Conservation (phyloP, 1,140 invertebrate genomes). For the Galendromus occidentalis region DNA sequence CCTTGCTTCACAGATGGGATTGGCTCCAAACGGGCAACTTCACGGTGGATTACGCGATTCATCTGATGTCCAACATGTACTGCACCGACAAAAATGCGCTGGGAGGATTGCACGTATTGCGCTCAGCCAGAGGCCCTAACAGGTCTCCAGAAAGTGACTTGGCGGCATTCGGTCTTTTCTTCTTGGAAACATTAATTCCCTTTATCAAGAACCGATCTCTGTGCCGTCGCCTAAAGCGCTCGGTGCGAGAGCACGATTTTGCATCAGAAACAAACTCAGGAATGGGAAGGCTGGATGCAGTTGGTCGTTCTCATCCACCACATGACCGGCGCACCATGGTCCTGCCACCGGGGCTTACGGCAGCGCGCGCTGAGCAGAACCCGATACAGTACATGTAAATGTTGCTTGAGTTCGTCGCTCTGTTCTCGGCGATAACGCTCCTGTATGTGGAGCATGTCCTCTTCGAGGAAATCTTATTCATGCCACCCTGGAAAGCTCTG, state of each 20-base stretch:
- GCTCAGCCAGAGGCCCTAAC: slow-evolving; percentile 67
- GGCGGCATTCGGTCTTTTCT: background rate
- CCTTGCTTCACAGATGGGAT: background rate
- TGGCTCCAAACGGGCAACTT: background rate
- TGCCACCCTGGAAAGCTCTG: slow-evolving; percentile 75
- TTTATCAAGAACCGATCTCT: background rate
- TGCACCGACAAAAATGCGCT: slow-evolving; percentile 97
- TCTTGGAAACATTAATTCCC: background rate
- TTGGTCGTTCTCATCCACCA: slow-evolving; percentile 82
- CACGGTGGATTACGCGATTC: slow-evolving; percentile 29
- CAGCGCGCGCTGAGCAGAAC: slow-evolving; percentile 33
- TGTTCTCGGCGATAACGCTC: slow-evolving; percentile 64
- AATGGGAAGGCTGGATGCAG: slow-evolving; percentile 94
- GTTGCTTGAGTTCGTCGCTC: slow-evolving; percentile 62
- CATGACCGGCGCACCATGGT: slow-evolving; percentile 65
- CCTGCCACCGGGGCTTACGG: slow-evolving; percentile 29
- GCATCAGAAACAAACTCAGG: slow-evolving; percentile 80
- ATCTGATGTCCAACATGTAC: slow-evolving; percentile 82
- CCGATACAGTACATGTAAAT: slow-evolving; percentile 65
- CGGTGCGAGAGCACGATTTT: slow-evolving; percentile 32
- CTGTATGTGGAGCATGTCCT: slow-evolving; percentile 68
- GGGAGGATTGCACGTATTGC: slow-evolving; percentile 87
- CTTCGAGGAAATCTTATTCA: slow-evolving; percentile 91
- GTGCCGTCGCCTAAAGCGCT: slow-evolving; percentile 20
- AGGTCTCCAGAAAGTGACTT: slow-evolving; percentile 47